These are phyloP conservation scores for Tholera decimalis DNA, from an alignment of 2,888 invertebrate genomes.

Conservation along the genomic window DNA sequence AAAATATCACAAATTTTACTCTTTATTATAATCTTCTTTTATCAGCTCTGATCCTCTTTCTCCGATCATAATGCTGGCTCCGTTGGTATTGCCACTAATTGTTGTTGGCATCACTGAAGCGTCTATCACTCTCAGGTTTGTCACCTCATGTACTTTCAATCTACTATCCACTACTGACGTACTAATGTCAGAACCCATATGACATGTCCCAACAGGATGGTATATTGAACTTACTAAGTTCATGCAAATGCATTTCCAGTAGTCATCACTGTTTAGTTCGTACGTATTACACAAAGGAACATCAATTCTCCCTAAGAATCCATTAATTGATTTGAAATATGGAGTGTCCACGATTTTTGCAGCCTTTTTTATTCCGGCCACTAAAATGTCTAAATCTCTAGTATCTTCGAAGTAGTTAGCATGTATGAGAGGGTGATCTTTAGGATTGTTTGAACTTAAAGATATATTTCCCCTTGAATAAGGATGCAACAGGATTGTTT, in stretches of 20 bases:
- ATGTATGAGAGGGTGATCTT: constrained; percentile 41
- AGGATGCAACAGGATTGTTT: constrained; percentile 55
- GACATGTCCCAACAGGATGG: constrained; percentile 92
- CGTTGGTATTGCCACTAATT: background rate
- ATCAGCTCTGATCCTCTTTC: constrained; percentile 1
- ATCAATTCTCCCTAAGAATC: constrained; percentile 45
- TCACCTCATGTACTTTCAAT: constrained; percentile 88
- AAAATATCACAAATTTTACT: too few relatives aligned
- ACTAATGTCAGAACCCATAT: constrained; percentile 89
- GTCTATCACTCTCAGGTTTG: constrained; percentile 91
- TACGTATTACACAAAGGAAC: constrained; percentile 45
- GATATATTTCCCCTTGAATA: constrained; percentile 49
- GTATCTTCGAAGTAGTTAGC: constrained; percentile 46
- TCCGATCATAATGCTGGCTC: constrained; percentile 1
- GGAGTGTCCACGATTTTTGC: constrained; percentile 38
- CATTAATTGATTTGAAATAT: constrained; percentile 44
- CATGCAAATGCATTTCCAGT: constrained; percentile 45
- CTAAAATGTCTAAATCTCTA: constrained; percentile 39
- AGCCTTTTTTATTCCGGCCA: constrained; percentile 41
- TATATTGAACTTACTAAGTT: constrained; percentile 85
- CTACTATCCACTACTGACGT: constrained; percentile 82
- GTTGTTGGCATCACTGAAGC: constrained; percentile 82
- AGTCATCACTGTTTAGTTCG: constrained; percentile 56
- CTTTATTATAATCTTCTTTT: too few relatives aligned
- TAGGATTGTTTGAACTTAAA: constrained; percentile 44